Conservation (phyloP, 2,797 vertebrate species). For the Crocidura indochinensis region DNA sequence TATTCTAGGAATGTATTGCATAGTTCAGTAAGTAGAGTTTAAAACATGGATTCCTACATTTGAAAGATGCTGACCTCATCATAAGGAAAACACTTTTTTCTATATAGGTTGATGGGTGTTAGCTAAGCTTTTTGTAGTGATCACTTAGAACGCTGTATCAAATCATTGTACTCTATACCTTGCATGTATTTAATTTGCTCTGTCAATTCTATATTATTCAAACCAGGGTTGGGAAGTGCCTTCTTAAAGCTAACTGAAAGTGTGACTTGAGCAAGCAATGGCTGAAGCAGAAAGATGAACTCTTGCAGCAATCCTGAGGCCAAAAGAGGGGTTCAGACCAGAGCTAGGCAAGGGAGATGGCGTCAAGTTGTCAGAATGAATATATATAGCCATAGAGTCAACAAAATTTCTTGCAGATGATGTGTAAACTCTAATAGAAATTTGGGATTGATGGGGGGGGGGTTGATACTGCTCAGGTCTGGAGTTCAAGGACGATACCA, state of each 20-base stretch:
- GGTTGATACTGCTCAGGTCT: too few relatives aligned
- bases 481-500: too few relatives aligned
- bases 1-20: not conserved
- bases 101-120: not conserved
- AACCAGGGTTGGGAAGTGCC: not conserved
- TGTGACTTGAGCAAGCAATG: not conserved
- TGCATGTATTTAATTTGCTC: not conserved
- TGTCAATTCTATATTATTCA: not conserved
- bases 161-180: not conserved
- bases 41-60: not conserved
- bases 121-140: not conserved
- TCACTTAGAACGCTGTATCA: fast-evolving
- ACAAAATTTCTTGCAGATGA: not conserved
- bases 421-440: not conserved
- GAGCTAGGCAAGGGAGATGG: not conserved
- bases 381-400: not conserved
- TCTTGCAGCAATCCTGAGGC: not conserved
- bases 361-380: not conserved
- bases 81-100: not conserved
- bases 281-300: not conserved
- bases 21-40: too few relatives aligned
- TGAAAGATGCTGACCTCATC: not conserved
- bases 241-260: constrained; percentile 17
- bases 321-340: not conserved
- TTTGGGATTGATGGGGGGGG: not conserved